Evolutionary conservation across 2,113 vertebrate genomes (phyloP).

Genomic region (Sylvia atricapilla): DNA sequence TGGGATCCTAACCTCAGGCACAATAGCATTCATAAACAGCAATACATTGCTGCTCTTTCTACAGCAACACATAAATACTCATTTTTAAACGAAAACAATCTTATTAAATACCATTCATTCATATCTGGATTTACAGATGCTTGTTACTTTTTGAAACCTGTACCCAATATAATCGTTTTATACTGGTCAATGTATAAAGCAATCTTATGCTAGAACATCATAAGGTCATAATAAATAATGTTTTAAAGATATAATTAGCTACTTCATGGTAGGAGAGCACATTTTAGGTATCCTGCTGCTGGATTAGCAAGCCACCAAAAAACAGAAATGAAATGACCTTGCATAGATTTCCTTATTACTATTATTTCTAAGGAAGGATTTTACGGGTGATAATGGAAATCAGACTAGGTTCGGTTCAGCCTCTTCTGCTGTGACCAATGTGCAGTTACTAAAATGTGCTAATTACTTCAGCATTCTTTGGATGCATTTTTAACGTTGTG

Average conservation of each 20-base stretch:
- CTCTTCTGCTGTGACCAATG: conserved; percentile 53
- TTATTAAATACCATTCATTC: conserved; percentile 91
- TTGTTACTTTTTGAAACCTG: conserved; percentile 77
- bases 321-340: neutral
- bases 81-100: conserved; percentile 92
- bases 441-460: conserved; percentile 47
- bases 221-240: conserved; percentile 73
- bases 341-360: conserved; percentile 25
- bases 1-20: conserved; percentile 97
- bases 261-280: conserved; percentile 42
- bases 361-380: conserved; percentile 37
- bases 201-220: conserved; percentile 58
- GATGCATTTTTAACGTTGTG: neutral
- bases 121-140: conserved; percentile 85
- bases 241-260: conserved; percentile 68
- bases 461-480: conserved; percentile 40
- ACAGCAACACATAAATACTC: conserved; percentile 87
- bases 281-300: conserved; percentile 24
- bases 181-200: conserved; percentile 67
- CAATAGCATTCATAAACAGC: conserved; percentile 94
- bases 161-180: conserved; percentile 72
- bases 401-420: conserved; percentile 6
- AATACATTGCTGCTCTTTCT: conserved; percentile 90
- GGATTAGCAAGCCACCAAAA: conserved; percentile 1
- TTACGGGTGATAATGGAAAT: conserved; percentile 39